Evolutionary conservation across 2,797 vertebrate species (phyloP).

Genomic region (Forpus xanthops): DNA sequence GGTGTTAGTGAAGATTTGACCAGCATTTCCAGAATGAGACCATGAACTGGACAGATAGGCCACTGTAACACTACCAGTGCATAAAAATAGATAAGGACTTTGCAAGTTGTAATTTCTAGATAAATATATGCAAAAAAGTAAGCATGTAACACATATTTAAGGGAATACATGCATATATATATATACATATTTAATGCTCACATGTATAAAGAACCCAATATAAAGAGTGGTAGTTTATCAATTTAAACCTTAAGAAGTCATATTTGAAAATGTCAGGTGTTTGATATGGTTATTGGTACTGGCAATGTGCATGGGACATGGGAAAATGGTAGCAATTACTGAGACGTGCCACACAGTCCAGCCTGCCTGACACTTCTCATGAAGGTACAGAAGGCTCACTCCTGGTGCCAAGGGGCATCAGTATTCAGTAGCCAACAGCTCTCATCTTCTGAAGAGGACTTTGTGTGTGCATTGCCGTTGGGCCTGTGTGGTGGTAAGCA

Average conservation of each 20-base stretch:
- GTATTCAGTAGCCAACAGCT: neutral
- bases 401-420: neutral
- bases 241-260: neutral
- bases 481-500: neutral
- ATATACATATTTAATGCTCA: neutral
- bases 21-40: neutral
- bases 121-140: neutral
- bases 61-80: neutral
- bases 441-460: neutral
- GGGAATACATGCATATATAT: neutral
- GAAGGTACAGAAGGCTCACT: neutral
- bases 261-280: neutral
- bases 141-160: neutral
- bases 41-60: neutral
- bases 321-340: neutral
- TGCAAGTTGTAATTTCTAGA: neutral
- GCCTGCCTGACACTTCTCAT: neutral
- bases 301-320: fast-evolving
- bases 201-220: neutral
- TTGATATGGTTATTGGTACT: neutral
- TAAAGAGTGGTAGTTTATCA: neutral
- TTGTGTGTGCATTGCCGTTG: neutral
- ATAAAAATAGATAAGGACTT: neutral
- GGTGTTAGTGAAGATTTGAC: neutral
- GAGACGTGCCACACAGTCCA: neutral